These are phyloP conservation scores for Adela reaumurella DNA, from an alignment of 2,888 invertebrate genomes.

Conservation along the genomic window DNA sequence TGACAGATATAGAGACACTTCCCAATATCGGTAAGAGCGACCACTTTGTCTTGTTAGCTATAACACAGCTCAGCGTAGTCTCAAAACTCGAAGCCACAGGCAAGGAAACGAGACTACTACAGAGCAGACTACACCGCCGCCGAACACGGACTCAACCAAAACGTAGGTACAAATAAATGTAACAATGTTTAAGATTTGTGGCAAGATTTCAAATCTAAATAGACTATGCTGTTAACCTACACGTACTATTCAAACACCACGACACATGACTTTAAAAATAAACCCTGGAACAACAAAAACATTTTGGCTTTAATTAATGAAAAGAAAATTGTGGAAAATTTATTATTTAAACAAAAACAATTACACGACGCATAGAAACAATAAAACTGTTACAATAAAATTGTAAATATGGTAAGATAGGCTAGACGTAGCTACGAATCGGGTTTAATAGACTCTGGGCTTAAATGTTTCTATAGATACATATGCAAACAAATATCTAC, in stretches of 20 bases:
- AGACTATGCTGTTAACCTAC: not conserved
- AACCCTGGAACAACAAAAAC: not conserved
- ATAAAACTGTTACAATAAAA: not conserved
- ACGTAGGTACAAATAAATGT: not conserved
- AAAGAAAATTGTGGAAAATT: not conserved
- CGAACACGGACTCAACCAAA: not conserved
- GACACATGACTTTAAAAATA: not conserved
- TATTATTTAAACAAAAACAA: not conserved
- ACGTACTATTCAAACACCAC: not conserved
- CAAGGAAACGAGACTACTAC: not conserved
- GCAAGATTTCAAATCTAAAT: not conserved
- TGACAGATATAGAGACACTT: not conserved
- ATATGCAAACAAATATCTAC: not conserved
- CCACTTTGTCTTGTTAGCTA: not conserved
- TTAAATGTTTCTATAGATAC: not conserved
- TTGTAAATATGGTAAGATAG: not conserved
- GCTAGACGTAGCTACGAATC: not conserved
- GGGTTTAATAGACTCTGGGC: not conserved
- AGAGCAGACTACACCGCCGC: no score
- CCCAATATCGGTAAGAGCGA: constrained; percentile 1
- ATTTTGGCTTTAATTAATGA: not conserved
- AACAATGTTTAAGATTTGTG: not conserved
- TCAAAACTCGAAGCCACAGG: not conserved
- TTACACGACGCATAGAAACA: not conserved
- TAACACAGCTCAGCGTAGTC: not conserved